These are phyloP conservation scores for Poecilobothrus nobilitatus DNA, from an alignment of 2,888 invertebrate genomes.

Conservation along the genomic window DNA sequence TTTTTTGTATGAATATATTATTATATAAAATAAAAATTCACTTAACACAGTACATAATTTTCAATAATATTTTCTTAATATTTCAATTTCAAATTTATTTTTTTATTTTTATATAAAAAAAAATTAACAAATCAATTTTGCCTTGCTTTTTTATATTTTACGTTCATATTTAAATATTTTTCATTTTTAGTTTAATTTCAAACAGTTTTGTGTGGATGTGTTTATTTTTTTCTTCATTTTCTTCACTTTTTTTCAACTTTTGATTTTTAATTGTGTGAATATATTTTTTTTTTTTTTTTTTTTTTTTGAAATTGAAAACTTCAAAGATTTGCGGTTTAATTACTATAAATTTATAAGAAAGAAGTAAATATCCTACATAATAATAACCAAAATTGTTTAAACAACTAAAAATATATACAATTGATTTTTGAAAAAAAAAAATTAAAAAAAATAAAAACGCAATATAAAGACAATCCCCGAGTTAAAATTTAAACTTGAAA, in stretches of 20 bases:
- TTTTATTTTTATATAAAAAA: slow-evolving; percentile 1
- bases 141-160: slow-evolving; percentile 11
- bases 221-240: too few relatives aligned
- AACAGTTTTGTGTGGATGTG: neutral
- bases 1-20: too few relatives aligned
- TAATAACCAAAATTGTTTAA: neutral
- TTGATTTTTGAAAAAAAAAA: neutral
- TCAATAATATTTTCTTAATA: too few relatives aligned
- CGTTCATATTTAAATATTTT: neutral
- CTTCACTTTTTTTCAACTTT: too few relatives aligned
- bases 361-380: too few relatives aligned
- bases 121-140: slow-evolving; percentile 12
- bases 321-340: neutral
- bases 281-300: too few relatives aligned
- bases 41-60: too few relatives aligned
- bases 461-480: too few relatives aligned
- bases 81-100: neutral
- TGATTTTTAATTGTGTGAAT: too few relatives aligned
- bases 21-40: too few relatives aligned
- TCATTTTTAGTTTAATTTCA: neutral
- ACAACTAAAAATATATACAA: neutral
- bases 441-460: neutral
- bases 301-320: neutral
- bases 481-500: too few relatives aligned
- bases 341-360: neutral